phyloP scores from a whole-genome alignment of 1,140 invertebrate genomes.

The Pogonomyrmex barbatus region DNA sequence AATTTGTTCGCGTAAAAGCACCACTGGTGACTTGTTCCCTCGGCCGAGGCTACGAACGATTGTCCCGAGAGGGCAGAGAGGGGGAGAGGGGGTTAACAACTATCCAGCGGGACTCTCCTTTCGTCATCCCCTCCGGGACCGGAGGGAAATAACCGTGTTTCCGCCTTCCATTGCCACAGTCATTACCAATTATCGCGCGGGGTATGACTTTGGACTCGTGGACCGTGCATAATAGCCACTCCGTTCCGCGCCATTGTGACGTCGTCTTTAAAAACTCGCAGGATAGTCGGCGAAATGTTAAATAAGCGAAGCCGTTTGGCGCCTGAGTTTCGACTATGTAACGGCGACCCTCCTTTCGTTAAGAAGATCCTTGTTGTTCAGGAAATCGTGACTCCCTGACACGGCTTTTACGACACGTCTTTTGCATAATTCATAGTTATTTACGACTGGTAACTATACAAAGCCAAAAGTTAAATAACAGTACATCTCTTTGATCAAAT shows the following conservation, averaged over 20 bases:
- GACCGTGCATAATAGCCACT: slow-evolving; percentile 64
- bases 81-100: slow-evolving; percentile 23
- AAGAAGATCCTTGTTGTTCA: background rate
- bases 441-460: background rate
- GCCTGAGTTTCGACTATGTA: slow-evolving; percentile 24
- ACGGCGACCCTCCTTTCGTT: slow-evolving; percentile 9
- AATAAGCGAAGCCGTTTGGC: slow-evolving; percentile 60
- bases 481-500: background rate
- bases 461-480: slow-evolving; percentile 1
- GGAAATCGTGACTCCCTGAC: background rate
- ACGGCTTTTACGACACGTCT: background rate
- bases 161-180: slow-evolving; percentile 55
- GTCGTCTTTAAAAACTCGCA: slow-evolving; percentile 60
- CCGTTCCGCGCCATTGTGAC: slow-evolving; percentile 61
- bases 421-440: background rate
- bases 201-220: slow-evolving; percentile 31
- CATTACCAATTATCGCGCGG: slow-evolving; percentile 61
- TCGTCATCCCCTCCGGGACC: background rate
- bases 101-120: slow-evolving; percentile 38
- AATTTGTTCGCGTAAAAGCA: slow-evolving; percentile 37
- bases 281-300: slow-evolving; percentile 41
- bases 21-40: slow-evolving; percentile 17
- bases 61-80: background rate
- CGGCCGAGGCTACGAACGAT: slow-evolving; percentile 18
- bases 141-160: slow-evolving; percentile 51